phyloP scores from a whole-genome alignment of 1,140 invertebrate genomes.

The Brachionus angularis region DNA sequence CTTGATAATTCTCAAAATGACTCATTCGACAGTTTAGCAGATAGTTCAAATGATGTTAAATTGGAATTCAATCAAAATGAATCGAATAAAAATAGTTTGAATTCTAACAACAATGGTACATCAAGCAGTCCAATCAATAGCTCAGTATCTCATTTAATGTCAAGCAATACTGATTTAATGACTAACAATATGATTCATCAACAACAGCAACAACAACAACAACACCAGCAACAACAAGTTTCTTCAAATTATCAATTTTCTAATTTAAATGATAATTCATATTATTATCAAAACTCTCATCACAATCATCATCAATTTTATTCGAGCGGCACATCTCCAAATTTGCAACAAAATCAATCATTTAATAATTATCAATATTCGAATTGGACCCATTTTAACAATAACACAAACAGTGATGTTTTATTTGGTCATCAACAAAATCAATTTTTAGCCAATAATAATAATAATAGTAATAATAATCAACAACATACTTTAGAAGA shows the following conservation, averaged over 20 bases:
- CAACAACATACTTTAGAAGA: background rate
- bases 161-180: background rate
- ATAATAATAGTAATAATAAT: background rate
- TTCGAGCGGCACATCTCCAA: background rate
- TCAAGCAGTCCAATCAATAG: background rate
- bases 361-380: too few relatives aligned
- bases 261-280: constrained; percentile 6
- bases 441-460: too few relatives aligned
- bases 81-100: too few relatives aligned
- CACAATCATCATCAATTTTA: constrained; percentile 14
- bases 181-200: background rate
- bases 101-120: too few relatives aligned
- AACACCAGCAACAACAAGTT: background rate
- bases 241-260: constrained; percentile 26
- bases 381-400: too few relatives aligned
- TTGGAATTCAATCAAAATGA: background rate
- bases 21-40: constrained; percentile 37
- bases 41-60: constrained; percentile 32
- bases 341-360: constrained; percentile 24
- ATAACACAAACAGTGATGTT: background rate
- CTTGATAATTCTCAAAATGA: constrained; percentile 40
- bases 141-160: background rate
- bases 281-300: background rate
- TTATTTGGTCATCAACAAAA: constrained; percentile 26
- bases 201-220: constrained; percentile 4